Conservation (phyloP, 2,797 vertebrate species). For the Dipus sagitta region DNA sequence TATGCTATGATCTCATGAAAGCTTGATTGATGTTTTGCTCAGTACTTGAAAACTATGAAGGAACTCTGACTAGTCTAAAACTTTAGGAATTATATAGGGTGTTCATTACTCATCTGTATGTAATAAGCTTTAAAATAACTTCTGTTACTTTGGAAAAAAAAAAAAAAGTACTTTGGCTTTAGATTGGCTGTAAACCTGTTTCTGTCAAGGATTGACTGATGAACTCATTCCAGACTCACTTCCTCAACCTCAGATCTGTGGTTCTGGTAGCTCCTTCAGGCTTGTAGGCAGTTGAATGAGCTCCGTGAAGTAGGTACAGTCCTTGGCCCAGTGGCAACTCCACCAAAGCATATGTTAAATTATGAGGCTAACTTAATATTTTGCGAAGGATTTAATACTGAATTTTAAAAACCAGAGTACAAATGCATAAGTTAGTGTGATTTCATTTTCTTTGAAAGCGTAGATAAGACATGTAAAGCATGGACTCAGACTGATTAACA, state of each 20-base stretch:
- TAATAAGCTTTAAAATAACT: neutral
- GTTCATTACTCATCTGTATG: neutral
- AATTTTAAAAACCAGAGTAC: neutral
- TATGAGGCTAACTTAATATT: neutral
- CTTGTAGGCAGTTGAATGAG: neutral
- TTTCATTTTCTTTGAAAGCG: neutral
- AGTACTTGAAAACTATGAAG: neutral
- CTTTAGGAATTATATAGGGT: neutral
- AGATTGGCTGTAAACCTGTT: neutral
- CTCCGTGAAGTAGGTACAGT: neutral
- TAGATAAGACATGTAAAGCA: neutral
- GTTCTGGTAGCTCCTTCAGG: neutral
- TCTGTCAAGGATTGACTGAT: neutral
- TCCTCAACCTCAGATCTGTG: neutral
- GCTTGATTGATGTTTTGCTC: constrained; percentile 10
- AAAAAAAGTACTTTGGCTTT: neutral
- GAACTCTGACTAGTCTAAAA: constrained; percentile 5
- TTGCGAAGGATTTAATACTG: neutral
- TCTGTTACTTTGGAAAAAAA: neutral
- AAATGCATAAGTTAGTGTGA: neutral
- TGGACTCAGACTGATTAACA: neutral
- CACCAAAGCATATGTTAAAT: neutral
- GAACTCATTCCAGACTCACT: neutral
- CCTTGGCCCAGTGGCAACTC: neutral
- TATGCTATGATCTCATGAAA: neutral